phyloP scores from a whole-genome alignment of 1,140 invertebrate species.

The Hetaerina americana region DNA sequence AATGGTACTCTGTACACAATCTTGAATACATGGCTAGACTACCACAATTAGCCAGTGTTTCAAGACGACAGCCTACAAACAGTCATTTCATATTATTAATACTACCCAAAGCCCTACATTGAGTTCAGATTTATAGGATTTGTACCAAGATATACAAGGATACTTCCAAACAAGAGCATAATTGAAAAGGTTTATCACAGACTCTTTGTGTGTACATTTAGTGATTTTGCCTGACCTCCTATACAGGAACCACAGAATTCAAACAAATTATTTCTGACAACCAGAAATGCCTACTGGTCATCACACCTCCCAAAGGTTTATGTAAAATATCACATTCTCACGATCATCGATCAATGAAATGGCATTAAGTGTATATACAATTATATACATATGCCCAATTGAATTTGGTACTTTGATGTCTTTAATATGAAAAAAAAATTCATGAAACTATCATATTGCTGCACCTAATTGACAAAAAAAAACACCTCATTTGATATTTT shows the following conservation, averaged over 20 bases:
- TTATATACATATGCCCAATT: no score
- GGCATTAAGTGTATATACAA: no score
- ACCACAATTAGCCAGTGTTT: not conserved
- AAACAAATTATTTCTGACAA: not conserved
- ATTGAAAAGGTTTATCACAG: not conserved
- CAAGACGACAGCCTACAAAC: not conserved
- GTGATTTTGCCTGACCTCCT: not conserved
- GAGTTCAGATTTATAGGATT: not conserved
- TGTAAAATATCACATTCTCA: not conserved
- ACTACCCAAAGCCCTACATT: not conserved
- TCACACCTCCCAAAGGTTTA: not conserved
- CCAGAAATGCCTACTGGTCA: not conserved
- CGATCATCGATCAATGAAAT: not conserved
- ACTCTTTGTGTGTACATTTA: not conserved
- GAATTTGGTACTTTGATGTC: no score
- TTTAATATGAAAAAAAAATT: no score
- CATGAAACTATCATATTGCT: no score
- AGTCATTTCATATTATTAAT: not conserved
- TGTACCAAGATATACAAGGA: not conserved
- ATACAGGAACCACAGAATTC: not conserved
- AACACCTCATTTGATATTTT: no score
- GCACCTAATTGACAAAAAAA: no score
- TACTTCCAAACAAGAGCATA: not conserved
- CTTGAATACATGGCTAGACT: not conserved
- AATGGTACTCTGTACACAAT: not conserved